Conservation (phyloP, 2,888 invertebrate species). For the Bembecia ichneumoniformis region DNA sequence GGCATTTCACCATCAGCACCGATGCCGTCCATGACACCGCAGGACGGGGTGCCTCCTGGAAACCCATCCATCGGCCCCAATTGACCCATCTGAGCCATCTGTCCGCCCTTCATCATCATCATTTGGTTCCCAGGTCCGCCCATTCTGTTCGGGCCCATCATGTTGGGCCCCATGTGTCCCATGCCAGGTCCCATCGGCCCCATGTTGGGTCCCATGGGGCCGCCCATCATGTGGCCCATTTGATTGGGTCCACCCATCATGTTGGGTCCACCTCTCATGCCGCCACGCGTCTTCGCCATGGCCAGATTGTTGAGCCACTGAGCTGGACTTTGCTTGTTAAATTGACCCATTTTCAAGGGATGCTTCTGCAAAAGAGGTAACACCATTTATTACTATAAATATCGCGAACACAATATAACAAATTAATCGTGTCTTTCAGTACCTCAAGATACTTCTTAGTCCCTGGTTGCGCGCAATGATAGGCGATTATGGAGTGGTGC, state of each 20-base stretch:
- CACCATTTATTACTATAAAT: no score
- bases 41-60: slow-evolving; percentile 72
- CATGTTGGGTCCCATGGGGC: slow-evolving; percentile 63
- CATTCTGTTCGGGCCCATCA: slow-evolving; percentile 66
- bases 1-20: slow-evolving; percentile 74
- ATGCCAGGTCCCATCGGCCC: slow-evolving; percentile 59
- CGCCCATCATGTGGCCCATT: slow-evolving; percentile 67
- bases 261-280: slow-evolving; percentile 68
- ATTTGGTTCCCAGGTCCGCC: slow-evolving; percentile 58
- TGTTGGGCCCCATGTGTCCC: slow-evolving; percentile 65
- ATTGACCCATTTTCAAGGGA: slow-evolving; percentile 90
- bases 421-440: slow-evolving; percentile 6
- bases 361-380: slow-evolving; percentile 79
- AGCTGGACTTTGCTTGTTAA: slow-evolving; percentile 85
- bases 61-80: slow-evolving; percentile 70
- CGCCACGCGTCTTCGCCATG: slow-evolving; percentile 81
- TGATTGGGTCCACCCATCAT: slow-evolving; percentile 68
- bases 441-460: slow-evolving; percentile 96
- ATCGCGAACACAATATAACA: background rate
- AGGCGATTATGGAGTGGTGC: slow-evolving; percentile 92
- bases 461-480: slow-evolving; percentile 94
- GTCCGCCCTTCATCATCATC: slow-evolving; percentile 69
- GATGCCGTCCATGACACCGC: slow-evolving; percentile 73
- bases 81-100: slow-evolving; percentile 62
- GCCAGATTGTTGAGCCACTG: slow-evolving; percentile 85